Evolutionary conservation across 2,797 vertebrate genomes (phyloP).

Genomic region (Peromyscus aztecus): DNA sequence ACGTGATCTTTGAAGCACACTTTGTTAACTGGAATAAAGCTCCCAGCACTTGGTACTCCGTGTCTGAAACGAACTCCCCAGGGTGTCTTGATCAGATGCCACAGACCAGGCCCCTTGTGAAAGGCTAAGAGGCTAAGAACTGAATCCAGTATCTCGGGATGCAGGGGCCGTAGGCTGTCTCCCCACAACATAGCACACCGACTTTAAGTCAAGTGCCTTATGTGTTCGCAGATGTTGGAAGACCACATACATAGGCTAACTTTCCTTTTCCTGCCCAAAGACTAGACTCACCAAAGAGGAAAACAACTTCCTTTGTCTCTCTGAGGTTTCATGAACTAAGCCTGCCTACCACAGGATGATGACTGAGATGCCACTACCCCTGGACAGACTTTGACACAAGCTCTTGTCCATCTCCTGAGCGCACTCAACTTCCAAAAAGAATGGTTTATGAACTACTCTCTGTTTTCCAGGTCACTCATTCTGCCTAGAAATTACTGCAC

Average conservation of each 20-base stretch:
- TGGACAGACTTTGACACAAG: background rate
- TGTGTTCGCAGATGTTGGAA: background rate
- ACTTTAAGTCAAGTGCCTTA: background rate
- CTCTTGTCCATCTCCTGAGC: background rate
- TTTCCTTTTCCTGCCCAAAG: background rate
- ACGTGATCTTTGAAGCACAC: background rate
- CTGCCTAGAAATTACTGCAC: background rate
- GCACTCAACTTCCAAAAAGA: background rate
- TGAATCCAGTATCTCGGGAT: background rate
- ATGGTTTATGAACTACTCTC: background rate
- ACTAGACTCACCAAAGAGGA: background rate
- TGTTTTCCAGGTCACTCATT: background rate
- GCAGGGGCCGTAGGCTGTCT: background rate
- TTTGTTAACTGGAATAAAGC: slow-evolving; percentile 14
- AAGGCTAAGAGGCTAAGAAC: background rate
- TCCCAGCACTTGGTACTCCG: background rate
- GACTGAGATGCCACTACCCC: background rate
- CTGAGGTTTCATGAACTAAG: background rate
- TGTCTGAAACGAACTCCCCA: background rate
- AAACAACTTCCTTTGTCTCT: background rate
- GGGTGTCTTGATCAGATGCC: background rate
- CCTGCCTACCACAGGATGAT: background rate
- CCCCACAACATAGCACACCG: background rate
- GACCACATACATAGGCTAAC: too few species aligned
- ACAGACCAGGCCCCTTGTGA: background rate